Conservation (phyloP, 2,888 invertebrate genomes). For the Tenthredo livida region DNA sequence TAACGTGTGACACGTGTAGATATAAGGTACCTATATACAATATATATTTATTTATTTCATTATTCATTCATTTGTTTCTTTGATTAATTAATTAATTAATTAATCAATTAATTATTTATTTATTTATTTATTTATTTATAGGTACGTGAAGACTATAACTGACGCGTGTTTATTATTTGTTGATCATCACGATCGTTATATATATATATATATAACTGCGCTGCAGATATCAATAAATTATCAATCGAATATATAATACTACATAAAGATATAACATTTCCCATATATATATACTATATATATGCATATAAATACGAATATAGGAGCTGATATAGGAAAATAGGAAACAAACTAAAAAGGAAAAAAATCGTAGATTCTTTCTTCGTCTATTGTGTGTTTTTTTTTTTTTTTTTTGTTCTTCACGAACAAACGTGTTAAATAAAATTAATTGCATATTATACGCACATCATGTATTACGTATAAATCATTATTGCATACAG, state of each 20-base stretch:
- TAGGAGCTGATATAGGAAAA: background rate
- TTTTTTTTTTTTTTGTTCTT: background rate
- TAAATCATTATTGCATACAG: background rate
- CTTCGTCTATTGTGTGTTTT: background rate
- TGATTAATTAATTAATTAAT: background rate
- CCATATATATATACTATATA: no score
- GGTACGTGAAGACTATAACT: constrained; percentile 3
- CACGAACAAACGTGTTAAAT: background rate
- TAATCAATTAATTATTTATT: background rate
- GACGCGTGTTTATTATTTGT: constrained; percentile 3
- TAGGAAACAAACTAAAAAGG: background rate
- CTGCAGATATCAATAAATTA: background rate
- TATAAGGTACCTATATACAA: background rate
- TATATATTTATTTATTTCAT: background rate
- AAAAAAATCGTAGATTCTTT: background rate
- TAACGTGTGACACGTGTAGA: background rate
- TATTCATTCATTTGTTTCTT: background rate
- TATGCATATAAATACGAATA: background rate
- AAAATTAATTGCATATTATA: background rate
- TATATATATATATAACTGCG: no score
- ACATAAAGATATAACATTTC: background rate
- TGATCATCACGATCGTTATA: constrained; percentile 3
- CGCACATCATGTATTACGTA: background rate
- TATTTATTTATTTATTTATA: background rate
- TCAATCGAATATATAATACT: background rate